A percentile compares a stretch with the other conserved stretches of the same genome.
phyloP scores from a whole-genome alignment of 2,888 invertebrate species.

The Argynnis bischoffii region DNA sequence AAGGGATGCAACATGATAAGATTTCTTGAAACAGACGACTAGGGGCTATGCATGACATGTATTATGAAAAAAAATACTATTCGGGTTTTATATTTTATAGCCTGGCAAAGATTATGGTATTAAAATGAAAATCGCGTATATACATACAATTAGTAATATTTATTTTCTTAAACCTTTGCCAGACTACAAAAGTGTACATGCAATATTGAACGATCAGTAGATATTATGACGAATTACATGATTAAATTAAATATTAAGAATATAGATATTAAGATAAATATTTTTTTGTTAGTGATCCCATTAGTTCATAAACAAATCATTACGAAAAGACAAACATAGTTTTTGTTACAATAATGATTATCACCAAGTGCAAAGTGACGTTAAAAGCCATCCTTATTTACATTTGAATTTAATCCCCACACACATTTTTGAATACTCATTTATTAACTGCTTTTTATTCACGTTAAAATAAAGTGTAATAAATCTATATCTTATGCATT shows the following conservation, averaged over 20 bases:
- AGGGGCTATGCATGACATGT: constrained; percentile 31
- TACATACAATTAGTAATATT: not conserved
- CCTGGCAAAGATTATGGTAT: not conserved
- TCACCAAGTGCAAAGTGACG: constrained; percentile 4
- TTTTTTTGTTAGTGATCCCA: not conserved
- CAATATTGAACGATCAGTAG: constrained; percentile 6
- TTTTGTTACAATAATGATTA: not conserved
- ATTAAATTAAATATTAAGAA: not conserved
- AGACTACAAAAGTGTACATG: constrained; percentile 22
- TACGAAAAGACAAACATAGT: not conserved
- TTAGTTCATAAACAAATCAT: not conserved
- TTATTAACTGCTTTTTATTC: not conserved
- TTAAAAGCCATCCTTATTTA: constrained; percentile 17
- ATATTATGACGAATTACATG: constrained; percentile 10
- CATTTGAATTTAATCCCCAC: constrained; percentile 5
- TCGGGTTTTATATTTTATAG: constrained; percentile 1
- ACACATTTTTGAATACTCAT: not conserved
- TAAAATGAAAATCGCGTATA: not conserved
- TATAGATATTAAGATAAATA: not conserved
- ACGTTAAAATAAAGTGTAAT: not conserved
- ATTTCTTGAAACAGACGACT: constrained; percentile 11
- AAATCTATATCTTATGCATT: not conserved
- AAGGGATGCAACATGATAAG: constrained; percentile 31
- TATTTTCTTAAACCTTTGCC: constrained; percentile 8
- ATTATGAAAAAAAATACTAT: constrained; percentile 15